A percentile compares a stretch with the other conserved stretches of the same genome.
Conservation (phyloP, 2,888 invertebrate species). For the Onchidella celtica region DNA sequence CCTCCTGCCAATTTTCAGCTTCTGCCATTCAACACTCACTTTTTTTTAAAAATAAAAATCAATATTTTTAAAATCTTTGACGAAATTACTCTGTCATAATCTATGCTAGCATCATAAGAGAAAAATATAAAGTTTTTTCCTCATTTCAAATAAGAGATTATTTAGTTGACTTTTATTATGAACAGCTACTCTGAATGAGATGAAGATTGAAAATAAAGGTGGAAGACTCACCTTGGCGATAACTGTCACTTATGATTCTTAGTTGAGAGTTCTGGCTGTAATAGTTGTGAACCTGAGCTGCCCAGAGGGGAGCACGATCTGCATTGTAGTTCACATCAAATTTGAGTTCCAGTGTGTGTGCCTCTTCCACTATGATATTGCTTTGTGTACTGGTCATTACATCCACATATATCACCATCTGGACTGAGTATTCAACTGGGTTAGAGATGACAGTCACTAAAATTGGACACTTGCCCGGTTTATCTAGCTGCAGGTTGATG, state of each 20-base stretch:
- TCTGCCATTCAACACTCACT: too few relatives aligned
- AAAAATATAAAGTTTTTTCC: too few relatives aligned
- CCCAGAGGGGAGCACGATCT: slow-evolving; percentile 35
- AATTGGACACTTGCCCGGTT: slow-evolving; percentile 51
- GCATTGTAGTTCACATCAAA: slow-evolving; percentile 45
- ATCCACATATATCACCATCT: slow-evolving; percentile 18
- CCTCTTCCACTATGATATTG: slow-evolving; percentile 41
- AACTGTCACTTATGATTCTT: slow-evolving; percentile 22
- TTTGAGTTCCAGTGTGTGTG: slow-evolving; percentile 46
- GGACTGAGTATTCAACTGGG: slow-evolving; percentile 42
- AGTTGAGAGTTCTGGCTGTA: slow-evolving; percentile 39
- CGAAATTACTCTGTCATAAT: too few relatives aligned
- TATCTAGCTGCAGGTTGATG: slow-evolving; percentile 45
- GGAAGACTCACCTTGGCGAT: slow-evolving; percentile 41
- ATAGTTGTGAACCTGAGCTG: slow-evolving; percentile 44
- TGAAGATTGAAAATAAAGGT: too few relatives aligned
- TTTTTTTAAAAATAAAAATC: too few relatives aligned
- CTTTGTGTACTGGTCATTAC: slow-evolving; percentile 41
- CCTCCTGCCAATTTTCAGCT: too few relatives aligned
- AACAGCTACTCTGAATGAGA: neutral
- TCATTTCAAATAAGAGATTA: too few relatives aligned
- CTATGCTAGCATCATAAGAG: too few relatives aligned
- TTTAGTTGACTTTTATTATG: too few relatives aligned
- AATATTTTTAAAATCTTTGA: too few relatives aligned
- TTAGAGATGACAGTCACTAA: slow-evolving; percentile 45